Base-by-base conservation (phyloP, 2,113 vertebrate species). In the Copsychus sechellarum region DNA sequence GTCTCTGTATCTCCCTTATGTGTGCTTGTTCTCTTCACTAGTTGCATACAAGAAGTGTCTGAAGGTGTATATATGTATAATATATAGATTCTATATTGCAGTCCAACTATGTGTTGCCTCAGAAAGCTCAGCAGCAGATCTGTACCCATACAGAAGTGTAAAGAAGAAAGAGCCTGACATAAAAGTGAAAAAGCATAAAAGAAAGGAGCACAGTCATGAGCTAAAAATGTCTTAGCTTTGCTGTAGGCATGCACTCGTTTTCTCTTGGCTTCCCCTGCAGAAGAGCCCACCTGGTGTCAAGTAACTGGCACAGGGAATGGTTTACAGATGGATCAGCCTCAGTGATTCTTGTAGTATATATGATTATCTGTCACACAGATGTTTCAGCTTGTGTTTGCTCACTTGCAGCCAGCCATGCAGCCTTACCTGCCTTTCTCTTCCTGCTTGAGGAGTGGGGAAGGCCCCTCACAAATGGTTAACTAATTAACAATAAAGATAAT, bases 291-390 rank as follows among this genome's bases (percentile, higher is more conserved):
- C 97, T 98, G 97, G 91, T 96, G 93, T 96, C 91, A 86, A 96
- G 79, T 47, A 18, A 86, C 81, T 94, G 96, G 95, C 74, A 66
- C 87, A 64, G 47, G 22, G 96, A 94, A 95, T 96, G 90, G 81
- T 94, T 97, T 96, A 93, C 96, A 98, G 96, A 97, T 92, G 96
- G 93, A 34, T 88, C 65, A 62, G 96, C 91, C 33, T 82, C 93
- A 36, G 78, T 91, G 95, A 81, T 92, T 97, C 84, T 72, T 13
- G 4, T 73, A 80, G 95, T 97, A 96, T 74, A 16, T 61, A 54
- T 93, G 53, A 92, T 95, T 96, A 91, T 98, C 97, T 97, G 97
- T 97, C 95, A 86, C 96, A 90, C 98, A 98, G 97, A 98, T 97
- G 97, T 97, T 97, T 93, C 24, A 40, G 85, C 67, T 96, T 93